A percentile compares a stretch with the other conserved stretches of the same genome.
phyloP scores from a whole-genome alignment of 2,888 invertebrate species.

The Fragum fragum region DNA sequence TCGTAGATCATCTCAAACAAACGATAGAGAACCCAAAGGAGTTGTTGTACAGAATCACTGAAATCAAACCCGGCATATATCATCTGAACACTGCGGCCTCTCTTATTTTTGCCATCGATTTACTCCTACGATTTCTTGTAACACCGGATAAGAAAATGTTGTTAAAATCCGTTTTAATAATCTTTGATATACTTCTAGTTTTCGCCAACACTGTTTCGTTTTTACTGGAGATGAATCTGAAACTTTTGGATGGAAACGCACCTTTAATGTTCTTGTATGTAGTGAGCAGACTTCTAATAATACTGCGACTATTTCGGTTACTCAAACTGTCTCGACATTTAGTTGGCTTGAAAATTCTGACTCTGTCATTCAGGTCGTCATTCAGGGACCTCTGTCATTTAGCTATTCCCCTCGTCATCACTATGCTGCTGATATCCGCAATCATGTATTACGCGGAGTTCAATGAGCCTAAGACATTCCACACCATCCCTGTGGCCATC shows the following conservation, averaged over 20 bases:
- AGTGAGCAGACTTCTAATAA: constrained; percentile 32
- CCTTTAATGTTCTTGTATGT: constrained; percentile 29
- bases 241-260: not conserved
- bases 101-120: constrained; percentile 78
- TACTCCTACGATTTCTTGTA: constrained; percentile 69
- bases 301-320: constrained; percentile 49
- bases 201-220: constrained; percentile 46
- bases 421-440: constrained; percentile 77
- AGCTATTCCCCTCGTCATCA: constrained; percentile 73
- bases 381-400: constrained; percentile 75
- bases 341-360: constrained; percentile 72
- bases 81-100: constrained; percentile 72
- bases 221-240: not conserved
- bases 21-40: constrained; percentile 25
- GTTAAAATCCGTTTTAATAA: constrained; percentile 48
- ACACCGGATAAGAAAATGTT: constrained; percentile 68
- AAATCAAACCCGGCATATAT: constrained; percentile 58
- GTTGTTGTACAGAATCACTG: constrained; percentile 26
- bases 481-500: constrained; percentile 71
- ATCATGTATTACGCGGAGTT: constrained; percentile 77
- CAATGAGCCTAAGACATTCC: constrained; percentile 56
- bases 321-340: constrained; percentile 44
- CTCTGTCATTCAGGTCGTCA: constrained; percentile 75
- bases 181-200: constrained; percentile 57
- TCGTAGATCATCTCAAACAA: not conserved